Base-by-base conservation (phyloP, 2,113 vertebrate species). In the Podilymbus podiceps region DNA sequence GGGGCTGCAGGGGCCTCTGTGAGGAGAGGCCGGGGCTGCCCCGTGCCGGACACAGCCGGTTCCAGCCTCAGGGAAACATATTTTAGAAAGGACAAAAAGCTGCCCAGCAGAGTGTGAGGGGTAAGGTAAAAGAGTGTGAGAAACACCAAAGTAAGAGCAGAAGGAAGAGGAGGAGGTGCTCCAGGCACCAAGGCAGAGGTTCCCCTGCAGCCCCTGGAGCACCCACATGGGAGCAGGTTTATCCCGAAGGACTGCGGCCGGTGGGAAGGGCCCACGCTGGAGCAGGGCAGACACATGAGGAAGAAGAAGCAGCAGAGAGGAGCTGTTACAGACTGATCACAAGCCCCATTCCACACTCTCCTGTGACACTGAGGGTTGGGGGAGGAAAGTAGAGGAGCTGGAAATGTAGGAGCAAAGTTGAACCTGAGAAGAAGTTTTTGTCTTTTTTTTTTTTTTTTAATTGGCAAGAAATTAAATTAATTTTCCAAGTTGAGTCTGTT, bases 31-130 rank as follows among this genome's bases (percentile, higher is more conserved):
- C 38, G 38, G 38, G 38, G 38, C 8, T 38, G 44, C 28, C 31
- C 46, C 0, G 0, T 6, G 24, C 21, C 0, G 0, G 53, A 21
- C 63, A 75, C 63, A 50, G 58, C 22, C 1, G 0, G 42, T 25
- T 73, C 58, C 47, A 55, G 38, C 2, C 0, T 38, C 38, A 38
- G 38, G 38, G 38, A 38, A 38, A 38, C 9, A 9, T 38, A 4
- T 18, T 31, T 40, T 25, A 30, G 22, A 30, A 66, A 18, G 14
- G 14, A 12, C 1, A 62, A 38, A 88, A 35, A 0, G 0, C 11
- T 52, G 46, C 47, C 2, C 0, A 0, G 10, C 14, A 35, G 31
- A 44, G 11, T 15, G 30, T 38, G 16, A 62, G 13, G 9, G 50
- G 4, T 13, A 12, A 52, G 33, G 21, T 24, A 15, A 28, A 52